A percentile compares a stretch with the other conserved stretches of the same genome.
Conservation (phyloP, 2,888 invertebrate genomes). For the Drosophila leonis region DNA sequence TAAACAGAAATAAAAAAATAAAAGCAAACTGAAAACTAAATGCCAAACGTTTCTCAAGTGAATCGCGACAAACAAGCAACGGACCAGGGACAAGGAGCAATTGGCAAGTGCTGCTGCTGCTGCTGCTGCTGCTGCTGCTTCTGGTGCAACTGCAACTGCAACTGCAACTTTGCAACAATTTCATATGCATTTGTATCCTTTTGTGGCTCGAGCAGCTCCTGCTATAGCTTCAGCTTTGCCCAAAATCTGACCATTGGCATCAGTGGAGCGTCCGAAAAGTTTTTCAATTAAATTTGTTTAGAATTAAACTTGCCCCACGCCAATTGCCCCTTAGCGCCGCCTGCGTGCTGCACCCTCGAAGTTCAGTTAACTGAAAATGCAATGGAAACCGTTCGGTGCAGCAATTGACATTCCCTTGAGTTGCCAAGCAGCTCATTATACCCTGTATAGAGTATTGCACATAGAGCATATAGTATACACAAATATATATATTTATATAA, state of each 20-base stretch:
- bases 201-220: constrained; percentile 36
- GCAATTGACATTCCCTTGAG: constrained; percentile 10
- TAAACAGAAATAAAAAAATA: neutral
- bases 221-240: constrained; percentile 31
- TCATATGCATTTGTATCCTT: constrained; percentile 74
- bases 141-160: constrained; percentile 19
- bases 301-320: constrained; percentile 72
- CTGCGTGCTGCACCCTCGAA: constrained; percentile 4
- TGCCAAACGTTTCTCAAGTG: constrained; percentile 72
- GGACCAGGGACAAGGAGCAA: constrained; percentile 21
- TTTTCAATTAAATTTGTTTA: constrained; percentile 80
- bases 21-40: constrained; percentile 52
- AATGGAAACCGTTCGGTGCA: constrained; percentile 16
- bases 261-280: constrained; percentile 62
- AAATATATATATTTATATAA: too few species aligned
- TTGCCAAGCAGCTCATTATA: constrained; percentile 8
- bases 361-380: constrained; percentile 57
- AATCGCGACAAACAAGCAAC: constrained; percentile 67
- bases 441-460: neutral
- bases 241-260: constrained; percentile 70
- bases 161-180: constrained; percentile 66
- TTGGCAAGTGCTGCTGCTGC: constrained; percentile 21
- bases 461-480: too few species aligned
- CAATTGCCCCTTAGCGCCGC: constrained; percentile 28
- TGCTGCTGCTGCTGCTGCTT: constrained; percentile 7